A percentile compares a stretch with the other conserved stretches of the same genome.
phyloP scores from a whole-genome alignment of 2,888 invertebrate genomes.

The Phalera bucephala region DNA sequence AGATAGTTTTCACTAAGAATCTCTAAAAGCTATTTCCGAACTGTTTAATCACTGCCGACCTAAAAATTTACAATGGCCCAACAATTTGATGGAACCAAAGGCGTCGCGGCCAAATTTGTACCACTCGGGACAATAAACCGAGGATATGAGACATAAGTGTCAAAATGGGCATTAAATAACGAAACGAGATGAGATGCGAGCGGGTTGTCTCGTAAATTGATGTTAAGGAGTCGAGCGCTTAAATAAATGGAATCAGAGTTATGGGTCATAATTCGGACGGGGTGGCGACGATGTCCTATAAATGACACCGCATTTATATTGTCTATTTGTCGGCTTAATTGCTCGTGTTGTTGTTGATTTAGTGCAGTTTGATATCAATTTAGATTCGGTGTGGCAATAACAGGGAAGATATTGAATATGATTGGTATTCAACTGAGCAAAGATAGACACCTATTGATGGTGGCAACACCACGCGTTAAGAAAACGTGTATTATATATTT shows the following conservation, averaged over 20 bases:
- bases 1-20: conserved; percentile 10
- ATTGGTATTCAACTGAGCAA: no score
- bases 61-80: conserved; percentile 49
- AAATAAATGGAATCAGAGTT: conserved; percentile 78
- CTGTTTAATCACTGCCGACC: conserved; percentile 45
- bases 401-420: not conserved
- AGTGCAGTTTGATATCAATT: conserved; percentile 24
- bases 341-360: conserved; percentile 40
- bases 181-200: conserved; percentile 67
- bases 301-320: conserved; percentile 60
- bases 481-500: no score
- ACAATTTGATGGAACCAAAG: conserved; percentile 56
- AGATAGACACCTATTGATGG: no score
- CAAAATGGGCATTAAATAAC: conserved; percentile 76
- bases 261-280: conserved; percentile 71
- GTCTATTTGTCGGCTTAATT: conserved; percentile 38
- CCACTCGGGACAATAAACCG: conserved; percentile 62
- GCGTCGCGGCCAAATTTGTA: conserved; percentile 60
- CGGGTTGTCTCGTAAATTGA: conserved; percentile 77
- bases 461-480: no score
- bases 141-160: conserved; percentile 69
- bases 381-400: conserved; percentile 10
- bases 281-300: conserved; percentile 54
- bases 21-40: conserved; percentile 48
- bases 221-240: conserved; percentile 64